Conservation (phyloP, 2,113 vertebrate genomes). For the Nothocercus julius region DNA sequence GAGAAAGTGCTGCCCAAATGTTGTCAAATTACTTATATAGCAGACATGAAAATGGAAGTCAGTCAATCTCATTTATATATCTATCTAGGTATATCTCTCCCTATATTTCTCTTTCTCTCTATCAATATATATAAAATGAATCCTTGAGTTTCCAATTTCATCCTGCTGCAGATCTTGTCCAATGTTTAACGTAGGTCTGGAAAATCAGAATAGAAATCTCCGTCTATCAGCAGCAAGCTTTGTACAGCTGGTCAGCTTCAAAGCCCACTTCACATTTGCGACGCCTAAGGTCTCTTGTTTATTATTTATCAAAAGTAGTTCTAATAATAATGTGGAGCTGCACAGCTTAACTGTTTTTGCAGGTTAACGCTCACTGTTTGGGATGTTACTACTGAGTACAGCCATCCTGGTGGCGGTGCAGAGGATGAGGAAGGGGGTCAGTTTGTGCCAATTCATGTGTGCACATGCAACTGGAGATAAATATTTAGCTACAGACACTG, state of each 20-base stretch:
- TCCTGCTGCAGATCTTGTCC: background rate
- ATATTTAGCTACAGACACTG: background rate
- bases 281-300: background rate
- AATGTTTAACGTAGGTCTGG: background rate
- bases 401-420: background rate
- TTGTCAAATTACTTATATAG: background rate
- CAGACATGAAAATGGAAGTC: background rate
- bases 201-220: conserved; percentile 1
- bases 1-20: conserved; percentile 10
- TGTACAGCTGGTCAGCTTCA: background rate
- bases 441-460: background rate
- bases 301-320: background rate
- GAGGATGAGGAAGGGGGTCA: background rate
- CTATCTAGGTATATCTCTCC: too few relatives aligned
- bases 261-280: background rate
- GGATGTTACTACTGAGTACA: background rate
- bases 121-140: background rate
- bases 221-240: background rate
- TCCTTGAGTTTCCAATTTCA: background rate
- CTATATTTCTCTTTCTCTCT: too few relatives aligned
- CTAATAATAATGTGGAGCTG: background rate
- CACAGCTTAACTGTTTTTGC: background rate
- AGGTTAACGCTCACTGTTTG: background rate
- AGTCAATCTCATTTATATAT: background rate
- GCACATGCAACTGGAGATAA: background rate